Percentiles rank a stretch among this genome's conserved stretches.
These are phyloP conservation scores for Syngnathus typhle DNA, from an alignment of 2,113 vertebrate species.

Conservation along the genomic window DNA sequence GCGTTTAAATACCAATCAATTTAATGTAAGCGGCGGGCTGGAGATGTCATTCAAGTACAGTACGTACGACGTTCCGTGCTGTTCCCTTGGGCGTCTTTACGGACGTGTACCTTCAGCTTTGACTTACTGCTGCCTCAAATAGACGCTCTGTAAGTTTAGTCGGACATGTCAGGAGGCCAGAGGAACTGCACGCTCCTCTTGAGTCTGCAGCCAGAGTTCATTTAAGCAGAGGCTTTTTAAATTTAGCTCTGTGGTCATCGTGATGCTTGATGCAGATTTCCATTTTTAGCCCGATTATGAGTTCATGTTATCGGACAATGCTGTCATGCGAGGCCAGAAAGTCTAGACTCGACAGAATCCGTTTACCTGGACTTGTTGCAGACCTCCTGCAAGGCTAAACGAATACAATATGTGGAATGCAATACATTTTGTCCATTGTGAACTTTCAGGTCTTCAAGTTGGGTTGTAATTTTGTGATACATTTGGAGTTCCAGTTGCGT, in stretches of 20 bases:
- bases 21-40: not conserved
- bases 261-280: conserved; percentile 13
- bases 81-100: conserved; percentile 29
- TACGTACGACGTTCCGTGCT: conserved; percentile 4
- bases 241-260: conserved; percentile 10
- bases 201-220: conserved; percentile 9
- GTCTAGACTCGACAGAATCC: not conserved
- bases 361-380: not conserved
- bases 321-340: conserved; percentile 15
- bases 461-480: not conserved
- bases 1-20: not conserved
- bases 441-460: not conserved
- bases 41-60: conserved; percentile 2
- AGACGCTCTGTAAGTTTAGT: conserved; percentile 57
- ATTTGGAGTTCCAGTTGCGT: not conserved
- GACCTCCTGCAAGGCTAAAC: not conserved
- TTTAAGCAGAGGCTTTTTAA: conserved; percentile 13
- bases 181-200: conserved; percentile 3
- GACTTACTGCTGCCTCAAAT: conserved; percentile 64
- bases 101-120: conserved; percentile 61
- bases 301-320: conserved; percentile 39
- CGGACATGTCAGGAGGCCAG: conserved; percentile 25
- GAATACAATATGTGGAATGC: not conserved
- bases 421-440: not conserved
- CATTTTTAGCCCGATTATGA: conserved; percentile 55